Conservation (phyloP, 2,888 invertebrate species). For the Pandemis corylana region DNA sequence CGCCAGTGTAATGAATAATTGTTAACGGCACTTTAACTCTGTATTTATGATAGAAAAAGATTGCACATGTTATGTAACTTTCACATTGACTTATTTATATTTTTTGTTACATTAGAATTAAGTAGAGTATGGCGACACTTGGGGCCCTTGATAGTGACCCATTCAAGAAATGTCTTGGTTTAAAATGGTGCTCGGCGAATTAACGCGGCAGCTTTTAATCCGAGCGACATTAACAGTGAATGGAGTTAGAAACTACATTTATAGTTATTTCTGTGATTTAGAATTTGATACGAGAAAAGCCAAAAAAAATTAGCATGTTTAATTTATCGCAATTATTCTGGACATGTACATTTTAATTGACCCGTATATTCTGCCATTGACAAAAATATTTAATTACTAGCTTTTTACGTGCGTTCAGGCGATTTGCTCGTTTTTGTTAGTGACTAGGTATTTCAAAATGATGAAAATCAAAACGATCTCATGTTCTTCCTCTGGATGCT, state of each 20-base stretch:
- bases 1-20: conserved; percentile 54
- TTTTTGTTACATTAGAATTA: conserved; percentile 80
- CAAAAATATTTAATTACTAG: neutral
- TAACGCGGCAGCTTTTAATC: conserved; percentile 38
- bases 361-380: conserved; percentile 19
- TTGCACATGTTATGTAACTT: conserved; percentile 82
- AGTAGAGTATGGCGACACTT: conserved; percentile 65
- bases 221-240: conserved; percentile 37
- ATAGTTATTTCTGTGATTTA: conserved; percentile 77
- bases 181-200: conserved; percentile 42
- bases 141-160: conserved; percentile 62
- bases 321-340: conserved; percentile 48
- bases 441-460: conserved; percentile 45
- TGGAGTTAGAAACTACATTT: conserved; percentile 58
- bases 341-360: conserved; percentile 20
- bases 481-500: conserved; percentile 75
- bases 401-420: neutral
- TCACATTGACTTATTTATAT: conserved; percentile 81
- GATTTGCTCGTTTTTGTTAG: conserved; percentile 21
- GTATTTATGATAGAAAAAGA: conserved; percentile 66
- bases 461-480: conserved; percentile 73
- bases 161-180: conserved; percentile 41
- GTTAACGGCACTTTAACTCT: conserved; percentile 61
- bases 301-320: conserved; percentile 76
- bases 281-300: conserved; percentile 73